Conservation (phyloP, 2,113 vertebrate species). For the Cyrtonyx montezumae region DNA sequence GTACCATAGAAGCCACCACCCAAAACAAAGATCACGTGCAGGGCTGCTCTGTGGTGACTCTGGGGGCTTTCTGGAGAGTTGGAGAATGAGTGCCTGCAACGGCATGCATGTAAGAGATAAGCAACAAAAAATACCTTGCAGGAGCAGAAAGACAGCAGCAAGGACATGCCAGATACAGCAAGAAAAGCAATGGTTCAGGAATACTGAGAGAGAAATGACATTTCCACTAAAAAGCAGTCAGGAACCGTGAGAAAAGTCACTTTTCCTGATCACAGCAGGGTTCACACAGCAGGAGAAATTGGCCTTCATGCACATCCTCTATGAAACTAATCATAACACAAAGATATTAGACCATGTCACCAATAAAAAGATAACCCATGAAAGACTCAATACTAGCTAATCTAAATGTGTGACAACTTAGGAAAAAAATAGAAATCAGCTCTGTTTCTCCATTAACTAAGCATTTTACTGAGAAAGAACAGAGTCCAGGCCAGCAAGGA, state of each 20-base stretch:
- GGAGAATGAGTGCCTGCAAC: neutral
- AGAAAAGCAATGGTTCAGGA: neutral
- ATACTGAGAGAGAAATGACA: rapidly evolving
- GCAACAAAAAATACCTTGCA: neutral
- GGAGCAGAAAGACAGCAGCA: neutral
- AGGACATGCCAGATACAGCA: neutral
- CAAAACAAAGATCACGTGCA: neutral
- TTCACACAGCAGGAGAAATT: neutral
- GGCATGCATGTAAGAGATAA: neutral
- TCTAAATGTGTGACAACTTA: neutral
- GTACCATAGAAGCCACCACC: neutral
- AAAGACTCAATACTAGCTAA: neutral
- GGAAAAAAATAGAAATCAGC: neutral
- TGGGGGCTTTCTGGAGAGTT: neutral
- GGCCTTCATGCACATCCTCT: neutral
- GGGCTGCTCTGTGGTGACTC: neutral
- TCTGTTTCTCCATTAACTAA: neutral
- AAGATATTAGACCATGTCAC: neutral
- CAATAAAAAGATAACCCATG: neutral
- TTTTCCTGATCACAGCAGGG: neutral
- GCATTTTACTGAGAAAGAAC: neutral
- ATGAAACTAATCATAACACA: neutral
- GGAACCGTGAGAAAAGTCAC: neutral
- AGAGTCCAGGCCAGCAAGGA: neutral
- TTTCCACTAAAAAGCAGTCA: neutral